Evolutionary conservation across 30 jellyfish, hydroid and myxozoan genomes (phyloP).

Genomic region (Aurelia sp.): DNA sequence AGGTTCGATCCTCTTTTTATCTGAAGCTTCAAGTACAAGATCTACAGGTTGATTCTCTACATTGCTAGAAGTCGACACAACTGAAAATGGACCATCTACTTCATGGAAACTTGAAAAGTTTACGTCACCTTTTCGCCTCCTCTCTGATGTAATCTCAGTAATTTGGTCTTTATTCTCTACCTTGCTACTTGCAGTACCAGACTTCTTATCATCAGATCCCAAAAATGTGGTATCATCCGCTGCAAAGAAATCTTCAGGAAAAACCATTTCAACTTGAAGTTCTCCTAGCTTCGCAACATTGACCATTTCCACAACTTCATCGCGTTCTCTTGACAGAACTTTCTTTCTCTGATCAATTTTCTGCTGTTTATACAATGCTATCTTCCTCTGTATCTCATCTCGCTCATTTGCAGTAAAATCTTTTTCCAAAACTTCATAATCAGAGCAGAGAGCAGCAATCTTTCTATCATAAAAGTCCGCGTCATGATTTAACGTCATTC

Average conservation of each 20-base stretch:
- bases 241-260: not conserved
- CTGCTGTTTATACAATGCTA: not conserved
- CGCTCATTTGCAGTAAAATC: not conserved
- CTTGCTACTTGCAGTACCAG: not conserved
- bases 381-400: not conserved
- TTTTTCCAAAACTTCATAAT: not conserved
- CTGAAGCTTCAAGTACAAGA: too few species aligned
- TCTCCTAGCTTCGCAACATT: conserved; percentile 5
- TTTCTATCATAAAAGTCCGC: not conserved
- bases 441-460: not conserved
- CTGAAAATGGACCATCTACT: too few species aligned
- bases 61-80: too few species aligned
- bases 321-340: not conserved
- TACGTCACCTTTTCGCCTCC: too few species aligned
- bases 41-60: too few species aligned
- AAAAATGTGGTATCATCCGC: too few species aligned
- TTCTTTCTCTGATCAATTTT: not conserved
- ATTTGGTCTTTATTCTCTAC: not conserved
- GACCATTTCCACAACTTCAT: conserved; percentile 1
- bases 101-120: too few species aligned
- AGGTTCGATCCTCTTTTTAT: too few species aligned
- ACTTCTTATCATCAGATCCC: not conserved
- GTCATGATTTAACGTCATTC: not conserved
- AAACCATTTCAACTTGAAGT: conserved; percentile 1
- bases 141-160: not conserved